Evolutionary conservation across 2,888 invertebrate species (phyloP), one percentile per base, ranked within the genome.

Genomic region (Hemicrepidius hirtus): DNA sequence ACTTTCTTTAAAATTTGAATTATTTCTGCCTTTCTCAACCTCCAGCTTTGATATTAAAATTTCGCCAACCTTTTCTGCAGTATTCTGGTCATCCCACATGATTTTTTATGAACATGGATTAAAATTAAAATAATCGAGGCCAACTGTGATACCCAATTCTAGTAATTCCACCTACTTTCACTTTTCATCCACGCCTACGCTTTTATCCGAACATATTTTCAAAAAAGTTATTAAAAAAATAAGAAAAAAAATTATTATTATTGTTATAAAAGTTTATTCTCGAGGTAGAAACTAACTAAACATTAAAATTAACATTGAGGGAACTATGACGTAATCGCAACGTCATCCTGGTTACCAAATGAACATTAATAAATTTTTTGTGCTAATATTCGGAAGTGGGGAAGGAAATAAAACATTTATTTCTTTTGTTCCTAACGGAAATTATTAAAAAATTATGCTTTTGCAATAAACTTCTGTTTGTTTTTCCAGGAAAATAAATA

Each of bases 291-390:
- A 62, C 40, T n/a, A 62, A 24, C 20, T 20, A 40, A 21, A 62
- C 13, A 37, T 24, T 35, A n/a, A 60, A 60, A 62, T 44, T 41
- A 62, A 62, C 40, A 41, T 21, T 57, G 13, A 62, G 24, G 24
- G 16, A 62, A 62, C 12, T n/a, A 41, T 62, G 60, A 62, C 44
- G 60, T 24, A 21, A 21, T 16, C 21, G 49, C 49, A 49, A 63
- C 46, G 46, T 63, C 49, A 49, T 46, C 10, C 5, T 7, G 21
- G 7, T 18, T 20, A 57, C 57, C 63, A 63, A 63, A 63, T 63
- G 63, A 32, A 49, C 63, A 49, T 63, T 63, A 32, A 63, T 16
- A 32, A 63, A 20, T 63, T 63, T 49, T 63, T 63, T 63, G 46
- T 63, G 35, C 28, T 20, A 49, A 21, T 49, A 49, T 49, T 21